Evolutionary conservation across 2,797 vertebrate genomes (phyloP).

Genomic region (Denticeps clupeoides): DNA sequence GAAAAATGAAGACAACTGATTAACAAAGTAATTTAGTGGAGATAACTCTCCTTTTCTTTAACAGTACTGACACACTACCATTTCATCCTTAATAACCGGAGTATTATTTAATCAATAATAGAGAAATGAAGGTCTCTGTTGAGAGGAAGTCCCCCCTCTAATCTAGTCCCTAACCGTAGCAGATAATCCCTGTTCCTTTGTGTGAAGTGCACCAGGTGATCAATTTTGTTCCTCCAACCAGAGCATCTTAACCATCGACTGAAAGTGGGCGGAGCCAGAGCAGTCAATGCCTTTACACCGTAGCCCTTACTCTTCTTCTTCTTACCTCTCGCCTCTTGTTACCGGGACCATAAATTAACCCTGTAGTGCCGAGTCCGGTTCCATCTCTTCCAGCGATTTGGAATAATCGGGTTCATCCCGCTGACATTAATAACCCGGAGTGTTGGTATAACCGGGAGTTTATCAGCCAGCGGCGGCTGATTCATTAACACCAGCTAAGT

Average conservation of each 20-base stretch:
- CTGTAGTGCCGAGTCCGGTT: too few species aligned
- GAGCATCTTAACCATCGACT: conserved; percentile 43
- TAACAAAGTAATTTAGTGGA: too few species aligned
- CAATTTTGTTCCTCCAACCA: conserved; percentile 5
- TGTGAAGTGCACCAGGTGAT: background rate
- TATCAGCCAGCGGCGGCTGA: conserved; percentile 57
- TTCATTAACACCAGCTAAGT: conserved; percentile 57
- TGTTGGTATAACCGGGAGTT: conserved; percentile 48
- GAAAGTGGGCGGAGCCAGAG: conserved; percentile 34
- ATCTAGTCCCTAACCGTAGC: too few species aligned
- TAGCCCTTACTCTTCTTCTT: conserved; percentile 33
- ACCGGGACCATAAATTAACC: too few species aligned
- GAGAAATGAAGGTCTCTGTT: too few species aligned
- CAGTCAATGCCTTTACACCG: conserved; percentile 50
- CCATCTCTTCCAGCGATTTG: conserved; percentile 31
- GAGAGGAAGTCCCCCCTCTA: too few species aligned
- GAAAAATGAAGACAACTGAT: too few species aligned
- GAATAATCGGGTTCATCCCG: conserved; percentile 65
- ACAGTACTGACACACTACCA: too few species aligned
- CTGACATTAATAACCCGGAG: conserved; percentile 52
- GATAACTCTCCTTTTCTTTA: too few species aligned
- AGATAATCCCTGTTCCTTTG: too few species aligned
- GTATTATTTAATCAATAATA: too few species aligned
- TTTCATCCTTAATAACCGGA: too few species aligned
- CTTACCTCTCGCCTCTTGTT: conserved; percentile 38